Base-by-base conservation (phyloP, 1,140 invertebrate species). In the Cherax quadricarinatus region DNA sequence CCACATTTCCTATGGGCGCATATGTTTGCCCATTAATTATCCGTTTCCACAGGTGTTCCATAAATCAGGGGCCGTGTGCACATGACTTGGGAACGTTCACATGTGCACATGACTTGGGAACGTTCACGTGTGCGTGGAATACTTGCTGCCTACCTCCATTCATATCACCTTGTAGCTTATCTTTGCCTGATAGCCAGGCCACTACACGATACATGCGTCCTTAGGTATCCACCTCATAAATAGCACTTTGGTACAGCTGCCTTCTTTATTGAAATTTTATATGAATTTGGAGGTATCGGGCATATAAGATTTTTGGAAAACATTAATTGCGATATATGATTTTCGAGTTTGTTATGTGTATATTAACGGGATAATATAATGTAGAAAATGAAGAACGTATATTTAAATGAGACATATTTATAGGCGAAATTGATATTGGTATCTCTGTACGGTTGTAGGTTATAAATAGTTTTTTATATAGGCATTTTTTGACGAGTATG, bases 31-130 rank as follows among this genome's bases (percentile, higher is more conserved):
- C 21, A 78, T 83, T 30, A 83, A 73, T 89, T 73, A 83, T 79
- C 48, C 16, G 62, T 89, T 89, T 86, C 89, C 84, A 91, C 89
- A 91, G 89, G 89, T 91, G 89, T 86, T 86, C 84, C 83, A 91
- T 91, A 81, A 91, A 91, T 91, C 75, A 86, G 53, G 80, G 73
- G 30, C 84, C 24, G 12, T 86, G 75, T 73, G 62, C 60, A 86
- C 84, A 30, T 60, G 62, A 53, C 30, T 78, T 2, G 89, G 75
- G 82, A 70, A 51, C 73, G 89, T 91, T 53, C 70, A 57, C 70
- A 79, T 89, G 87, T 89, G 87, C 51, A 79, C 81, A 53, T 88
- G 80, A 41, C 30, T 41, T 86, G 89, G 79, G 84, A 60, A 21
- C 80, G 49, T 60, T 90, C 84, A 80, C 53, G 9, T 57, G 30